A percentile compares a stretch with the other conserved stretches of the same genome.
phyloP scores from a whole-genome alignment of 2,113 vertebrate species.

The Cygnus buccinator region DNA sequence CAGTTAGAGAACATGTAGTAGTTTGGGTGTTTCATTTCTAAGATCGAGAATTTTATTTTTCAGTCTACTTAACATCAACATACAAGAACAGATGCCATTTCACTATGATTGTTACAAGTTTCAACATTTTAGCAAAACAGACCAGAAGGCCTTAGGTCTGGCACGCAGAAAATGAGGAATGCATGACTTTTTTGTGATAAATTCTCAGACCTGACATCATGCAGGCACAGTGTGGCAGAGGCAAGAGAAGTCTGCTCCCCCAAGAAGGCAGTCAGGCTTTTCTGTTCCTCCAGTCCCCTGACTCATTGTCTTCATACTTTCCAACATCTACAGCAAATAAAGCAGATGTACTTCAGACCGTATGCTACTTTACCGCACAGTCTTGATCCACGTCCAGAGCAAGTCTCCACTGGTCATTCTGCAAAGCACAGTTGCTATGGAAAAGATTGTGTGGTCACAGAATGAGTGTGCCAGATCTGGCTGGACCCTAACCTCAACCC shows the following conservation, averaged over 20 bases:
- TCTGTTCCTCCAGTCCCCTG: neutral
- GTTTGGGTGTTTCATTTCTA: neutral
- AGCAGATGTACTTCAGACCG: neutral
- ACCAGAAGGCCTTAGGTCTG: neutral
- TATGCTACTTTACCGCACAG: neutral
- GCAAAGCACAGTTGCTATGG: neutral
- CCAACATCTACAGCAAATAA: neutral
- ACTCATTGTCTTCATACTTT: neutral
- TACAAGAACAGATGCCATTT: neutral
- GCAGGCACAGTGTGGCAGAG: neutral
- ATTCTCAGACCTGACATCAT: neutral
- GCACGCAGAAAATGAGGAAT: neutral
- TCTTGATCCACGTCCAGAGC: neutral
- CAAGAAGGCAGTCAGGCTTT: neutral
- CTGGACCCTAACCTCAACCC: neutral
- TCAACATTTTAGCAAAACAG: neutral
- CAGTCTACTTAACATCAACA: neutral
- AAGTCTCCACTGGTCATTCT: neutral
- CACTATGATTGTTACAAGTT: neutral
- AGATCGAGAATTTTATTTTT: neutral
- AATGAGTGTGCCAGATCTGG: neutral
- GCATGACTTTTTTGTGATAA: neutral
- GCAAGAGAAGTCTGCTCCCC: neutral
- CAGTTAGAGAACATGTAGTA: neutral
- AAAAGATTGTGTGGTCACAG: neutral